Evolutionary conservation across 2,888 invertebrate species (phyloP), one percentile per base, ranked within the genome.

Genomic region (Rhorus exstirpatorius): DNA sequence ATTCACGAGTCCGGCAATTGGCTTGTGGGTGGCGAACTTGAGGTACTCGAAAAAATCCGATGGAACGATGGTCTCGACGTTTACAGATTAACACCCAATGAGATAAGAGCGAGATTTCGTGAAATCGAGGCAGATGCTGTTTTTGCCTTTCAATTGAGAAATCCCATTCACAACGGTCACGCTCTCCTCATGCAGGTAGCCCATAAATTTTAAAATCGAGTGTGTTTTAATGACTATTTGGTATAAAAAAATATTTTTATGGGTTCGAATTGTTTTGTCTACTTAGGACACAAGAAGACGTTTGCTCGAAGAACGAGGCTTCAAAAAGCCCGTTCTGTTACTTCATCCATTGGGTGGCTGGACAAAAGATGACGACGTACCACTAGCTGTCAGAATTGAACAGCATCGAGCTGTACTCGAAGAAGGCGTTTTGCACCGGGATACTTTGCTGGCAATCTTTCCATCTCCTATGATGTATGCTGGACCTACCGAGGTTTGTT

Each of bases 381-480:
- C 99, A 0, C 94, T 99, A 14, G 95, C 96, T 21, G 96, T 96
- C 0, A 95, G 99, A 82, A 99, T 99, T 90, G 94, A 96, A 61
- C 99, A 99, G 90, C 99, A 99, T 93, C 95, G 97, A 91, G 98
- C 98, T 0, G 98, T 99, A 7, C 94, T 99, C 17, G 96, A 96
- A 85, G 98, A 98, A 80, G 97, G 97, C 0, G 95, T 98, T 0
- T 90, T 98, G 17, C 97, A 99, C 91, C 95, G 97, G 0, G 94
- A 95, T 49, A 99, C 99, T 0, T 95, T 99, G 10, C 93, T 99
- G 80, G 99, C 99, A 0, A 99, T 99, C 90, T 99, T 99, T 93
- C 99, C 99, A 0, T 99, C 99, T 68, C 99, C 99, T 0, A 99
- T 99, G 99, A 97, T 98, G 97, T 99, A 99, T 92, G 99, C 99